A percentile compares a stretch with the other conserved stretches of the same genome.
These are phyloP conservation scores for Drosophila anceps DNA, from an alignment of 2,888 invertebrate species.

Conservation along the genomic window DNA sequence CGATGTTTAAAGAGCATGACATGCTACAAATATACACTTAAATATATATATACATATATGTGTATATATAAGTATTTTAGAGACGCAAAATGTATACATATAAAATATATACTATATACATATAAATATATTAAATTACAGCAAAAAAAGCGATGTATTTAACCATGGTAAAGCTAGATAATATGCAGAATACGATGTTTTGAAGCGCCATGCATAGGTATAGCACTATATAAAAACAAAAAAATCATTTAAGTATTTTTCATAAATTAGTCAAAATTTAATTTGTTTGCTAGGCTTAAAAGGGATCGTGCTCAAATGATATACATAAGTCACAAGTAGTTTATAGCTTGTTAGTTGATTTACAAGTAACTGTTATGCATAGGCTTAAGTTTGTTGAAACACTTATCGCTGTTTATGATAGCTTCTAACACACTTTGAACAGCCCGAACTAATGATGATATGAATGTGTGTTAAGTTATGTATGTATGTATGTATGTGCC, in stretches of 20 bases:
- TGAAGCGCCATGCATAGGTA: too few relatives aligned
- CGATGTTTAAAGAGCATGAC: background rate
- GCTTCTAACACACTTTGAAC: background rate
- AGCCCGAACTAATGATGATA: constrained; percentile 7
- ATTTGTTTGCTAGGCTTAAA: background rate
- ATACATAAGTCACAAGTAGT: background rate
- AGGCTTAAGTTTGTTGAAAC: constrained; percentile 22
- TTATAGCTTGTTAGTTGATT: background rate
- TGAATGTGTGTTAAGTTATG: constrained; percentile 9
- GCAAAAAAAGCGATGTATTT: background rate
- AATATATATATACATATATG: background rate
- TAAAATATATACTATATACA: background rate
- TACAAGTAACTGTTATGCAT: constrained; percentile 1
- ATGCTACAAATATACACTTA: background rate
- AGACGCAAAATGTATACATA: constrained; percentile 9
- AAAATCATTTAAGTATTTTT: background rate
- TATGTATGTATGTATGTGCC: constrained; percentile 14
- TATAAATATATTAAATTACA: background rate
- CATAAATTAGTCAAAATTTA: background rate
- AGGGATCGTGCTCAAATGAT: background rate
- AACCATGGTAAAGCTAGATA: background rate
- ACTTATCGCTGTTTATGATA: constrained; percentile 18
- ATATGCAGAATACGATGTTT: background rate
- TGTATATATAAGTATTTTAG: background rate
- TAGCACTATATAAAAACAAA: too few relatives aligned